Conservation (phyloP, 1,140 invertebrate genomes). For the Stratiolaelaps scimitus region DNA sequence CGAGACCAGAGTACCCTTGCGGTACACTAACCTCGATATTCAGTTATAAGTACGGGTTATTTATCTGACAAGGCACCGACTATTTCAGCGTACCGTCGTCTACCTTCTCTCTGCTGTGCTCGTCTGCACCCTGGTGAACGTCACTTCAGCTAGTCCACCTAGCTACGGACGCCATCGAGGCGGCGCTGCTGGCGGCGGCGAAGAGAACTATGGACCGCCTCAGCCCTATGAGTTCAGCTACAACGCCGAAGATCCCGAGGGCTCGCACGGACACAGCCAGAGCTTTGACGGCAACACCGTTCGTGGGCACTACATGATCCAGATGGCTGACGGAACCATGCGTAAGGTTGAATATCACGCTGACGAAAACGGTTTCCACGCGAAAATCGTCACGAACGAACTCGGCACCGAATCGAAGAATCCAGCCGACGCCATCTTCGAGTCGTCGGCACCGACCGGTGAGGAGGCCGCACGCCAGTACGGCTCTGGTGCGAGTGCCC, state of each 20-base stretch:
- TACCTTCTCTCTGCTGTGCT: too few species aligned
- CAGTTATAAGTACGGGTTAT: too few species aligned
- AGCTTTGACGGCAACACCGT: conserved; percentile 1
- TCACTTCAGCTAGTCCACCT: too few species aligned
- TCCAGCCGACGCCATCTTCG: conserved; percentile 9
- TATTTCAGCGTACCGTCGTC: too few species aligned
- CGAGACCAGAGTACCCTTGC: too few species aligned
- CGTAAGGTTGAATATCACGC: conserved; percentile 19
- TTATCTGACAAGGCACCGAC: too few species aligned
- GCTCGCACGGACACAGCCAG: conserved; percentile 19
- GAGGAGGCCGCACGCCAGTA: conserved; percentile 20
- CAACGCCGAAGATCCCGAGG: background rate
- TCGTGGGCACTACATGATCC: conserved; percentile 26
- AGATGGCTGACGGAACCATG: conserved; percentile 23
- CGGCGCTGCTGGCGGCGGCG: background rate
- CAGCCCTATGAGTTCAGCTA: conserved; percentile 25
- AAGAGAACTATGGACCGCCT: conserved; percentile 16
- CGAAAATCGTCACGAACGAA: conserved; percentile 18
- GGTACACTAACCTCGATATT: too few species aligned
- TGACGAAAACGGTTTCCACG: conserved; percentile 19
- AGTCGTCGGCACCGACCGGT: conserved; percentile 3
- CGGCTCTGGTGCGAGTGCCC: background rate
- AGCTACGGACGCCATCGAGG: background rate
- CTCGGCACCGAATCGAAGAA: conserved; percentile 21
- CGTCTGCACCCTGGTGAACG: too few species aligned